These are phyloP conservation scores for Neomorphus geoffroyi DNA, from an alignment of 2,797 vertebrate species.

Conservation along the genomic window DNA sequence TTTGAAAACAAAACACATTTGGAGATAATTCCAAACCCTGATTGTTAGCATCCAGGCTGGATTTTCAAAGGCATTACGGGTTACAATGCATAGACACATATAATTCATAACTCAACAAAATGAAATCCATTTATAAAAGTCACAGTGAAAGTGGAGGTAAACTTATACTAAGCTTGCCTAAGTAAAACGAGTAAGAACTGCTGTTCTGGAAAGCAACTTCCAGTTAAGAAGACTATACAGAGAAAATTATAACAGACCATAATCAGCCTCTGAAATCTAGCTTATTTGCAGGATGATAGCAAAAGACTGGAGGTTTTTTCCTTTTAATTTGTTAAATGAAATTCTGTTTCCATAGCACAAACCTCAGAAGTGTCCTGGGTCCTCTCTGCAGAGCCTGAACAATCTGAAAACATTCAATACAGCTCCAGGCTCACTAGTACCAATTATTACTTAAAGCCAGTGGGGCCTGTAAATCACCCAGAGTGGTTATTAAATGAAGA, in stretches of 20 bases:
- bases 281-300: background rate
- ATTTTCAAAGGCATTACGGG: conserved; percentile 57
- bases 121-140: conserved; percentile 54
- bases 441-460: background rate
- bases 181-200: background rate
- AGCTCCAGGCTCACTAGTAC: background rate
- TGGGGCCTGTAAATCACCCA: rapidly evolving
- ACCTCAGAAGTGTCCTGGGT: background rate
- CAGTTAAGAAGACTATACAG: background rate
- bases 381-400: background rate
- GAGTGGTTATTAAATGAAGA: background rate
- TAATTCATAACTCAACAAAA: conserved; percentile 3
- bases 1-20: conserved; percentile 14
- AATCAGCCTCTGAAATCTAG: background rate
- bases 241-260: background rate
- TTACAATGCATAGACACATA: conserved; percentile 53
- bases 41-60: background rate
- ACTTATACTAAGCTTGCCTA: background rate
- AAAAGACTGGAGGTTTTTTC: background rate
- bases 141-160: conserved; percentile 51
- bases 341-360: background rate
- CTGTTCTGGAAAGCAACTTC: conserved; percentile 11
- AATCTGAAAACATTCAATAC: background rate
- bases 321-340: background rate
- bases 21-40: conserved; percentile 35